phyloP scores from a whole-genome alignment of 1,140 invertebrate genomes.

The Cepaea nemoralis region DNA sequence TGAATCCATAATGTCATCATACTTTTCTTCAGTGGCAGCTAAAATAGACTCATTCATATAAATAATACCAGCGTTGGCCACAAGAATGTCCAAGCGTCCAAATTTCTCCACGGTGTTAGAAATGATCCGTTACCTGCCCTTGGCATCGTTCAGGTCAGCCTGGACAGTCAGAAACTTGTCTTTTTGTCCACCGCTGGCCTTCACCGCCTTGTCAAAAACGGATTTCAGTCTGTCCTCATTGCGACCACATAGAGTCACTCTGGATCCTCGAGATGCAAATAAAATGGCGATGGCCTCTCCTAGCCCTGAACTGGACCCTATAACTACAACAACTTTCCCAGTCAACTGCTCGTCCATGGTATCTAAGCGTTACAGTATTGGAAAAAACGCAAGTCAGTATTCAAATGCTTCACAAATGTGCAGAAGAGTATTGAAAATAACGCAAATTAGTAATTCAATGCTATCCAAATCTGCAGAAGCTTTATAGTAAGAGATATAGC shows the following conservation, averaged over 20 bases:
- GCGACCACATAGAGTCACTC: slow-evolving; percentile 7
- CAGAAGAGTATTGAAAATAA: too few relatives aligned
- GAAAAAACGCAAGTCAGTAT: too few relatives aligned
- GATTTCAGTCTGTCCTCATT: not conserved
- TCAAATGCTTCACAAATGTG: too few relatives aligned
- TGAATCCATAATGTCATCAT: not conserved
- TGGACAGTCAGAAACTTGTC: not conserved
- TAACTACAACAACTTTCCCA: slow-evolving; percentile 10
- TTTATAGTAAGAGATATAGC: too few relatives aligned
- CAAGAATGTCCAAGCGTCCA: slow-evolving; percentile 12
- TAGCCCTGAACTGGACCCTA: slow-evolving; percentile 13
- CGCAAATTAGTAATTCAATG: too few relatives aligned
- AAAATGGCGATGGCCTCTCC: slow-evolving; percentile 16
- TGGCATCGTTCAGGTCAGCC: not conserved
- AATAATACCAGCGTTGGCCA: slow-evolving; percentile 14
- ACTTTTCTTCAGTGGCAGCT: not conserved
- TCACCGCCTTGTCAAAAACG: not conserved
- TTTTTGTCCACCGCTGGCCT: slow-evolving; percentile 1
- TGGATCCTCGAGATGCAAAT: slow-evolving; percentile 2
- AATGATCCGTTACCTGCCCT: not conserved
- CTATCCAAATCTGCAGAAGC: too few relatives aligned
- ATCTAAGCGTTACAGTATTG: too few relatives aligned
- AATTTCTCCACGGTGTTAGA: not conserved
- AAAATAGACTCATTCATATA: not conserved
- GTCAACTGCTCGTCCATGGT: not conserved